phyloP scores from a whole-genome alignment of 2,888 invertebrate genomes.

The Stenichneumon culpator region DNA sequence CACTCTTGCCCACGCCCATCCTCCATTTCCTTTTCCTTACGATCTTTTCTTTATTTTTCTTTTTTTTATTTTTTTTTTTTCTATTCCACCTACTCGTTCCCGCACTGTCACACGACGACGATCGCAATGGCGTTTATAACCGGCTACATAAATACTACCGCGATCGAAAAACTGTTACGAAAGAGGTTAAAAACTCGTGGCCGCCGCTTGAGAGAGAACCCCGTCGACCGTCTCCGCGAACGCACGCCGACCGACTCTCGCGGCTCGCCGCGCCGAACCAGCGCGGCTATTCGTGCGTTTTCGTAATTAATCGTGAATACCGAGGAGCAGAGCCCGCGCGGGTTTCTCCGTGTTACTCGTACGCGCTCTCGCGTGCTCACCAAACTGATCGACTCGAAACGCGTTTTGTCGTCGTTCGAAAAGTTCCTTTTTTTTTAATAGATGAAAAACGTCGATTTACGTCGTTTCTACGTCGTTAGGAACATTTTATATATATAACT shows the following conservation, averaged over 20 bases:
- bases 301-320: constrained; percentile 75
- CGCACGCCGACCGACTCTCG: constrained; percentile 73
- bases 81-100: neutral
- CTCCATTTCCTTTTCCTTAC: constrained; percentile 29
- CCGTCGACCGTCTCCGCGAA: constrained; percentile 73
- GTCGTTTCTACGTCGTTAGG: constrained; percentile 6
- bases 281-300: constrained; percentile 74
- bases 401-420: neutral
- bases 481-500: neutral
- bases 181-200: constrained; percentile 35
- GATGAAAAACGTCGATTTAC: neutral
- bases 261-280: constrained; percentile 69
- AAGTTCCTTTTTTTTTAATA: neutral
- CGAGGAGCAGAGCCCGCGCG: constrained; percentile 68
- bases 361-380: constrained; percentile 18
- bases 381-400: neutral
- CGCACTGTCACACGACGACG: constrained; percentile 28
- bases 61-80: constrained; percentile 9
- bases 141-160: constrained; percentile 18
- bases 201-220: constrained; percentile 60
- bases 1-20: constrained; percentile 53
- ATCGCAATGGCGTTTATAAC: neutral
- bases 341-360: constrained; percentile 38
- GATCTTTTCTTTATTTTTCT: constrained; percentile 24
- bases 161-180: constrained; percentile 16